Base-by-base conservation (phyloP, 2,113 vertebrate genomes). In the Gnathonemus echidnorhynchus region DNA sequence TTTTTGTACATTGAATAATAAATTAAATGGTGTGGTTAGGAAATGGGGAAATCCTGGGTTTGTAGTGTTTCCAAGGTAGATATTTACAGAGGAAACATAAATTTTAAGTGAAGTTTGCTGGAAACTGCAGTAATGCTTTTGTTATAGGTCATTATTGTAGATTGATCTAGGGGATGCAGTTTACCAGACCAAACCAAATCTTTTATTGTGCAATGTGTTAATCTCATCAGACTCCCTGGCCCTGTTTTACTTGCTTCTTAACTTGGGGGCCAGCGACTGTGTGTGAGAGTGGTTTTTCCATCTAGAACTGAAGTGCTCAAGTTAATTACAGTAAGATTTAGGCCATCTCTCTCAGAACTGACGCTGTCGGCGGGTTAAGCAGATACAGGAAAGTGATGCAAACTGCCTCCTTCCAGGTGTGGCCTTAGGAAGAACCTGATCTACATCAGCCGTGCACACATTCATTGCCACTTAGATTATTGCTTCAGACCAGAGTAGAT, bases 121-220 rank as follows among this genome's bases (percentile, higher is more conserved):
- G 70, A 77, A 77, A 77, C 31, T 39, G 66, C n/a, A 74, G 27
- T 77, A 24, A 39, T 77, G 10, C 70, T 77, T 77, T 77, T 77
- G 70, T 77, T 77, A 77, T 39, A 19, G 70, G 70, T 39, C 11
- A 77, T 39, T 35, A 39, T 39, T 77, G 31, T 39, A 39, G 27
- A 77, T 77, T 77, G 27, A 39, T 50, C 7, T 50, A 91, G 90
- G 91, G 92, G 92, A 94, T 92, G 91, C 92, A 92, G 91, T 93
- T 35, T 56, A 52, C 53, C 46, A 74, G 83, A 74, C 27, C 66
- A 74, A 74, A 11, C 9, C 66, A 74, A 13, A 77, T 39, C 70
- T 77, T 39, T 39, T 35, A 77, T 77, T 17, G 35, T 17, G 2
- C 31, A 17, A 77, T 39, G 13, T 74, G 70, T 77, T 31, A 6